Evolutionary conservation across 2,797 vertebrate species (phyloP).

Genomic region (Eupleurogrammus muticus): DNA sequence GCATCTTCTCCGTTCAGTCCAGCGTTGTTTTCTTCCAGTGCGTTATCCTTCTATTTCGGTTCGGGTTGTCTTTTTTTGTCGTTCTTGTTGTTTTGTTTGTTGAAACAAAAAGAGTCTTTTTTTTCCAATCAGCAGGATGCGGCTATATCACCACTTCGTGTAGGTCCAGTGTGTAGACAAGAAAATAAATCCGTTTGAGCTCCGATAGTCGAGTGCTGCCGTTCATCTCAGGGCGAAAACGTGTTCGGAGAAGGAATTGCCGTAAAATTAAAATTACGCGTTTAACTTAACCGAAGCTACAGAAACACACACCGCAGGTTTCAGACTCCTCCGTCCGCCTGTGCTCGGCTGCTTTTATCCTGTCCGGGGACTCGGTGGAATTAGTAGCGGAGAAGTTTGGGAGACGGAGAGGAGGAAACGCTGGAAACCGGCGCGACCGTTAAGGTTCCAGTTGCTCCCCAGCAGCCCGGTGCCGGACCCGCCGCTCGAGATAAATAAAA

Average conservation of each 20-base stretch:
- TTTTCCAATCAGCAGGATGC: constrained; percentile 57
- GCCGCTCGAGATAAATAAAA: constrained; percentile 60
- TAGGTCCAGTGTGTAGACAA: constrained; percentile 72
- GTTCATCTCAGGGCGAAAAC: constrained; percentile 62
- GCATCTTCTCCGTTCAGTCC: constrained; percentile 41
- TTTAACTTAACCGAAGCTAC: constrained; percentile 2
- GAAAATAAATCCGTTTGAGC: constrained; percentile 49
- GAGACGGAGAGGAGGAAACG: constrained; percentile 6
- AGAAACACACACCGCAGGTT: constrained; percentile 6
- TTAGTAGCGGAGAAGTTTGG: constrained; percentile 65
- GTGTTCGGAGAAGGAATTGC: not conserved
- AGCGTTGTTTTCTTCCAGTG: constrained; percentile 24
- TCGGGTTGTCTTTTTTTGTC: not conserved
- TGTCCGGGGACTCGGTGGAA: constrained; percentile 38
- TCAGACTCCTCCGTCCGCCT: constrained; percentile 43
- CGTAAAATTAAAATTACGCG: not conserved
- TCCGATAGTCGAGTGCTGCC: constrained; percentile 49
- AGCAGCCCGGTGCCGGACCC: constrained; percentile 39
- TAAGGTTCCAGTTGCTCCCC: constrained; percentile 24
- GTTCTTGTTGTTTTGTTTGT: constrained; percentile 2
- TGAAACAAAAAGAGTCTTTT: constrained; percentile 59
- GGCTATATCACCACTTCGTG: constrained; percentile 55
- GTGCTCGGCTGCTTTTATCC: constrained; percentile 59
- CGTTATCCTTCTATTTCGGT: constrained; percentile 20
- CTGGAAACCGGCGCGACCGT: constrained; percentile 35